Percentiles rank a stretch among this genome's conserved stretches.
phyloP scores from a whole-genome alignment of 2,888 invertebrate species.

The Kuschelorhynchus macadamiae region DNA sequence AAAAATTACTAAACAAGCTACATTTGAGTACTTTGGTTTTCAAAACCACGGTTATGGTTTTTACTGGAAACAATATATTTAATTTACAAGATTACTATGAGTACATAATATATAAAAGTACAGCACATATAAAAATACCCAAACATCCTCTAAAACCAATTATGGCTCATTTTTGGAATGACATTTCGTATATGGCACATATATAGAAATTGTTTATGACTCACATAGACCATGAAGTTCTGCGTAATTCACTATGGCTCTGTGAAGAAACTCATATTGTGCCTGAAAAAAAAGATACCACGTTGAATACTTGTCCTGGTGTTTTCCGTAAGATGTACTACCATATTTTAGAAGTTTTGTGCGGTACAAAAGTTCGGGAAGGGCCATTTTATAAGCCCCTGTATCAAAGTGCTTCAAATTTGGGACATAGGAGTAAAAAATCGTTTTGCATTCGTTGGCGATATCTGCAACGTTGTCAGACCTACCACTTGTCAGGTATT shows the following conservation, averaged over 20 bases:
- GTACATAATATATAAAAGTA: slow-evolving; percentile 56
- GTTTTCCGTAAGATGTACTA: too few relatives aligned
- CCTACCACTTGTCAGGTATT: too few relatives aligned
- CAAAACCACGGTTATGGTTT: slow-evolving; percentile 52
- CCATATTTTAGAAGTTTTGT: too few relatives aligned
- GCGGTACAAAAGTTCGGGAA: too few relatives aligned
- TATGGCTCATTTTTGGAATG: slow-evolving; percentile 57
- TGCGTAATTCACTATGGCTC: slow-evolving; percentile 91
- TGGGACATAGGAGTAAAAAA: too few relatives aligned
- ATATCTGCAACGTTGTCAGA: too few relatives aligned
- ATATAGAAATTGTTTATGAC: slow-evolving; percentile 58
- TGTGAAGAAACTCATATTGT: slow-evolving; percentile 94
- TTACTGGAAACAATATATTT: slow-evolving; percentile 36
- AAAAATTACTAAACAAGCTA: slow-evolving; percentile 47
- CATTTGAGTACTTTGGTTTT: slow-evolving; percentile 58
- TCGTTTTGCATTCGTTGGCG: too few relatives aligned
- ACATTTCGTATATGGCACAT: slow-evolving; percentile 60
- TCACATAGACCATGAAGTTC: slow-evolving; percentile 87
- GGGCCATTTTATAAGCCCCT: too few relatives aligned
- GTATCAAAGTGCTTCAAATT: too few relatives aligned
- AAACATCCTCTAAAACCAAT: slow-evolving; percentile 54
- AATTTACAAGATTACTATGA: slow-evolving; percentile 50
- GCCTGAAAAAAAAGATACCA: slow-evolving; percentile 82
- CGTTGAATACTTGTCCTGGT: too few relatives aligned
- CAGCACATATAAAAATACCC: slow-evolving; percentile 62